Base-by-base conservation (phyloP, 2,888 invertebrate genomes). In the Aethes cnicana region DNA sequence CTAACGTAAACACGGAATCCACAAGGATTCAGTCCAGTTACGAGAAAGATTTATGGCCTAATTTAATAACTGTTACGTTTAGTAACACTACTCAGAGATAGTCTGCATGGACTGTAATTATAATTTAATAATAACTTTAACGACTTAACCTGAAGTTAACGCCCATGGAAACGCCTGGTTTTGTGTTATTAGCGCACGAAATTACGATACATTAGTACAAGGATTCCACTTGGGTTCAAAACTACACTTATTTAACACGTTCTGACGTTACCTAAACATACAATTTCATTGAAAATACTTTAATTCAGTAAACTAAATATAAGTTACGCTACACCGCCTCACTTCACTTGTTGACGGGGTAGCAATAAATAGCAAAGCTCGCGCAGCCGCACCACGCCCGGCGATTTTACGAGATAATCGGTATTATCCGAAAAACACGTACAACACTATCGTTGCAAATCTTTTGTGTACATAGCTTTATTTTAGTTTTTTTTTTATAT, bases 361-460 rank as follows among this genome's bases (percentile, higher is more conserved):
- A 71, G 54, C 58, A 66, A 63, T 58, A 58, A 56, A 52, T 54
- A 54, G 58, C 53, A 64, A 47, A 57, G 37, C 72, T 81, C 75
- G 84, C 87, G 85, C 86, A 88, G 77, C 69, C 86, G 82, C 80
- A 86, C 87, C 87, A 88, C 87, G 87, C 87, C 87, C 87, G 87
- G 78, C 71, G 67, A 69, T 65, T 64, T 55, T 55, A 47, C 53
- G 54, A 32, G 58, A 70, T 63, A 68, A 72, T 64, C 73, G 74
- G 58, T 64, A 62, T 39, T 11, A 58, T 63, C 57, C 66, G 67
- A 46, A 25, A 32, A 17, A 17, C n/a, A n/a, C n/a, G 26, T 3
- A 8, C 44, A 46, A 16, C 52, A 8, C 52, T 52, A 39, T 25
- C n/a, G 28, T 9, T 23, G 4, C 17, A 4, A 2, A 41, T 3